Conservation (phyloP, 2,888 invertebrate genomes). For the Saturnia pavonia region DNA sequence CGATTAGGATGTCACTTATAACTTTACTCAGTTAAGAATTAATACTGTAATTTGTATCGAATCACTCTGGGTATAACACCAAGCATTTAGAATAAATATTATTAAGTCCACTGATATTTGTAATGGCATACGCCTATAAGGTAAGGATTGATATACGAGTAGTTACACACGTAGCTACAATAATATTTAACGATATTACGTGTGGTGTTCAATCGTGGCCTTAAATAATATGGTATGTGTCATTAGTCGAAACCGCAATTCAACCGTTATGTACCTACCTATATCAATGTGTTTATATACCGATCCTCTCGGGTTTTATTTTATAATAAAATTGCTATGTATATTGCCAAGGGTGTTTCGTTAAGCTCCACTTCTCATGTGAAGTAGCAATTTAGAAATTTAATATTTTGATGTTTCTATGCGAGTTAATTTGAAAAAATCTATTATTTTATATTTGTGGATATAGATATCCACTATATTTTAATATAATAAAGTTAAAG, state of each 20-base stretch:
- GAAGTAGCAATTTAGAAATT: background rate
- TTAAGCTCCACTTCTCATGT: background rate
- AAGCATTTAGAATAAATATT: background rate
- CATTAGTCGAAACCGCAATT: background rate
- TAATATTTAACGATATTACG: background rate
- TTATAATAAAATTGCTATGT: background rate
- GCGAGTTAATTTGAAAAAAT: background rate
- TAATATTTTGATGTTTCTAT: background rate
- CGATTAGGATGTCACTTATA: too few relatives aligned
- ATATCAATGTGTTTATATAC: background rate
- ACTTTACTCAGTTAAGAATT: too few relatives aligned
- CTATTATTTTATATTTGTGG: too few relatives aligned
- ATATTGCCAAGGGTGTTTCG: background rate
- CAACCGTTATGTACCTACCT: background rate
- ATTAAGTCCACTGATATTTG: background rate
- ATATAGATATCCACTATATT: too few relatives aligned
- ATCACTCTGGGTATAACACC: background rate
- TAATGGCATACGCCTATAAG: background rate
- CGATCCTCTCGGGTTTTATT: background rate
- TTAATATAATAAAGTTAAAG: too few relatives aligned
- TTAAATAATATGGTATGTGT: background rate
- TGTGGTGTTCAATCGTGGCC: background rate
- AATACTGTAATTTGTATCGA: too few relatives aligned
- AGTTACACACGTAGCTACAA: background rate
- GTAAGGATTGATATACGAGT: background rate